These are phyloP conservation scores for Standfussiana lucernea DNA, from an alignment of 2,888 invertebrate species.

Conservation along the genomic window DNA sequence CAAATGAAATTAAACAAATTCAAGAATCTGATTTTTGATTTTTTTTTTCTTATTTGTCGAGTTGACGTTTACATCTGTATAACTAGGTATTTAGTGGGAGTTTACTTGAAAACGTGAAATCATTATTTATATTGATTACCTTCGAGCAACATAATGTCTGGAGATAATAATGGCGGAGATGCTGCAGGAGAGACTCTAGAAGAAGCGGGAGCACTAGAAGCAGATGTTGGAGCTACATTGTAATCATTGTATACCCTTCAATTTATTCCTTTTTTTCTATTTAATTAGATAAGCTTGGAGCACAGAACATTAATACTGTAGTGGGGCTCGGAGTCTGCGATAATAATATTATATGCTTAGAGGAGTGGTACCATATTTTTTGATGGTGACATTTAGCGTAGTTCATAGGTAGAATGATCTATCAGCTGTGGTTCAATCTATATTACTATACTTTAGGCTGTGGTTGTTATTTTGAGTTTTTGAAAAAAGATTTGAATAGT, in stretches of 20 bases:
- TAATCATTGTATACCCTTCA: constrained; percentile 65
- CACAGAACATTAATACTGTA: neutral
- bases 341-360: neutral
- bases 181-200: constrained; percentile 77
- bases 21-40: neutral
- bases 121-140: no score
- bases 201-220: constrained; percentile 86
- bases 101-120: neutral
- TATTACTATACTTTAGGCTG: no score
- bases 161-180: constrained; percentile 66
- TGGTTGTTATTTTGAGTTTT: neutral
- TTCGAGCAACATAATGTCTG: constrained; percentile 54
- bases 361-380: neutral
- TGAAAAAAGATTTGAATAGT: neutral
- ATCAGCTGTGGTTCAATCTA: neutral
- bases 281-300: neutral
- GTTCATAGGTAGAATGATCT: neutral
- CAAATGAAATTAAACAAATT: neutral
- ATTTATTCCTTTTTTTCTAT: neutral
- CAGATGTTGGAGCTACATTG: constrained; percentile 87
- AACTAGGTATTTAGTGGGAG: neutral
- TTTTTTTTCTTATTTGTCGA: neutral
- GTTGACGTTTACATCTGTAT: neutral
- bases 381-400: constrained; percentile 3
- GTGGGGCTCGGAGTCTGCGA: neutral